Base-by-base conservation (phyloP, 2,113 vertebrate genomes). In the Gyps fulvus region DNA sequence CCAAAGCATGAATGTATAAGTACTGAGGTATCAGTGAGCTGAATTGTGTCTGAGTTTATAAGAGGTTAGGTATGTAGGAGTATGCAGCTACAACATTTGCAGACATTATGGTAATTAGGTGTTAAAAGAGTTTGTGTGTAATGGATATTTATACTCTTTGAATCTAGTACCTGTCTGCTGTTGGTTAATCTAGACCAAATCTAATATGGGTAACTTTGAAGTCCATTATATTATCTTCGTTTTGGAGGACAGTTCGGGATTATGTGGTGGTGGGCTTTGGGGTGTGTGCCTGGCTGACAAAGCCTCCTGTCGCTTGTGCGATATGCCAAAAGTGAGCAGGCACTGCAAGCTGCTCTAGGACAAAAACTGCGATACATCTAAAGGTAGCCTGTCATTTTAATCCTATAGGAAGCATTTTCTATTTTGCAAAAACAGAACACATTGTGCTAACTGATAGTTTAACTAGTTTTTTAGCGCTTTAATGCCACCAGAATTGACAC, bases 211-310 rank as follows among this genome's bases (percentile, higher is more conserved):
- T 59, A 27, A 15, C 5, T 42, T 18, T 32, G 19, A 63, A n/a
- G 13, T 81, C 34, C 63, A 0, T 52, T 38, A 9, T 2, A 0
- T 16, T 67, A 2, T 4, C 36, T 80, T 50, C 20, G 13, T 42
- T 82, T 50, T 57, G 74, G 73, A 80, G 58, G 20, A 34, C 13
- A 4, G 0, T 25, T 76, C 57, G 61, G 73, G 26, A 16, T 79
- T 40, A 15, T 16, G 34, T 71, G 32, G 2, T 91, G 66, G 32
- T 80, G 59, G 59, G 38, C 12, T 78, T 34, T 45, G 59, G 21
- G 40, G 3, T 1, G 1, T 21, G 34, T 61, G 69, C 19, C 27
- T 22, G 62, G 62, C 77, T 90, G 78, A 45, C 55, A 55, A 19
- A 89, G 47, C 47, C 22, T 71, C 25, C 43, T 61, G 50, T 66